Evolutionary conservation across 2,113 vertebrate genomes (phyloP).

Genomic region (Suricata suricatta): DNA sequence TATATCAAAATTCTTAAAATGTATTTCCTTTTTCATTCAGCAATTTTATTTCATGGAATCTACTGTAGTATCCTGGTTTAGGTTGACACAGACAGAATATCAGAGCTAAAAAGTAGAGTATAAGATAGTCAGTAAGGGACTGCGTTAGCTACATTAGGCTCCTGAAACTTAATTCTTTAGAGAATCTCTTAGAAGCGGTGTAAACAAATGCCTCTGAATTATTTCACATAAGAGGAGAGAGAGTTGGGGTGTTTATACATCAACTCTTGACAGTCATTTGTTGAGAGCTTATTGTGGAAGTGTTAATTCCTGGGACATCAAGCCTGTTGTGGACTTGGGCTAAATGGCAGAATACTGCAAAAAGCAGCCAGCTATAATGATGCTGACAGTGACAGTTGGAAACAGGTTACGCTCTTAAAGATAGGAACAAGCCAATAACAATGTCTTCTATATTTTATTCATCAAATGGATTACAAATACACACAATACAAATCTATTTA

Average conservation of each 20-base stretch:
- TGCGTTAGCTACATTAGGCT: neutral
- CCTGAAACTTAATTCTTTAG: neutral
- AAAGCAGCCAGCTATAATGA: neutral
- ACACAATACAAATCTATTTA: neutral
- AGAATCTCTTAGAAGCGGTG: neutral
- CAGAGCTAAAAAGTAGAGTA: constrained; percentile 27
- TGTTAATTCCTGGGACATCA: neutral
- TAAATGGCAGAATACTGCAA: neutral
- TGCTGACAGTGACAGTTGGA: neutral
- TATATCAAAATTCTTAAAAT: neutral
- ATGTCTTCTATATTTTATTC: neutral
- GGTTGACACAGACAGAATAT: neutral
- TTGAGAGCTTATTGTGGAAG: neutral
- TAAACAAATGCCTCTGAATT: neutral
- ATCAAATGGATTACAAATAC: neutral
- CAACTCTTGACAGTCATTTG: neutral
- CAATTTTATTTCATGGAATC: neutral
- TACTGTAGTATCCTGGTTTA: neutral
- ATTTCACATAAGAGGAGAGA: neutral
- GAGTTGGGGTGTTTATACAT: neutral
- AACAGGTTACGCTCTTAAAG: neutral
- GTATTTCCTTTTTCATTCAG: neutral
- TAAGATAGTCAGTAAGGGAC: neutral
- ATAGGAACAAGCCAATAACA: neutral
- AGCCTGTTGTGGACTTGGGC: neutral